A percentile compares a stretch with the other conserved stretches of the same genome.
These are phyloP conservation scores for Junco hyemalis DNA, from an alignment of 2,113 vertebrate genomes.

Conservation along the genomic window DNA sequence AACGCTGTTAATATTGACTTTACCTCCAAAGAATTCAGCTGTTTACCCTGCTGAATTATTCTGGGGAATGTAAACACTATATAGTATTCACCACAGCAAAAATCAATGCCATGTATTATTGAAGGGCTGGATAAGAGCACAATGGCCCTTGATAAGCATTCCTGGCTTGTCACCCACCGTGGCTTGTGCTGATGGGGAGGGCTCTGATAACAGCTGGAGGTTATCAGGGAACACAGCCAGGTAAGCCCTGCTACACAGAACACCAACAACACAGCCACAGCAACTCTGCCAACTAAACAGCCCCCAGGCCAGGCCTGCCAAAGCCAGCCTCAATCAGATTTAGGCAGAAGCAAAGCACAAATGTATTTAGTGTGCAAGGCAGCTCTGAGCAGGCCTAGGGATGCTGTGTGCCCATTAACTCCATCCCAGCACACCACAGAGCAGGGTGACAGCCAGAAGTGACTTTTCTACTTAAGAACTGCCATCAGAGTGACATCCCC, in stretches of 20 bases:
- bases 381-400: neutral
- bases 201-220: constrained; percentile 23
- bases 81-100: constrained; percentile 45
- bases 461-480: neutral
- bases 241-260: neutral
- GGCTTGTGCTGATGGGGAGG: neutral
- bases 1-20: constrained; percentile 50
- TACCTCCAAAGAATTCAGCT: constrained; percentile 33
- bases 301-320: neutral
- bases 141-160: constrained; percentile 42
- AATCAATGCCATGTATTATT: constrained; percentile 68
- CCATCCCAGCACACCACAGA: neutral
- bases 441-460: neutral
- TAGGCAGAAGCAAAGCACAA: neutral
- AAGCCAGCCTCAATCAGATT: neutral
- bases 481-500: neutral
- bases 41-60: constrained; percentile 68
- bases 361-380: neutral
- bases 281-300: neutral
- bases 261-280: neutral
- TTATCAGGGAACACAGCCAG: constrained; percentile 48
- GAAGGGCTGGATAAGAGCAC: constrained; percentile 60
- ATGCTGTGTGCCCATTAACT: neutral
- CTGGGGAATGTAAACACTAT: constrained; percentile 58
- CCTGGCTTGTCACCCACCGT: neutral